Base-by-base conservation (phyloP, 2,888 invertebrate species). In the Epistrophe grossulariae region DNA sequence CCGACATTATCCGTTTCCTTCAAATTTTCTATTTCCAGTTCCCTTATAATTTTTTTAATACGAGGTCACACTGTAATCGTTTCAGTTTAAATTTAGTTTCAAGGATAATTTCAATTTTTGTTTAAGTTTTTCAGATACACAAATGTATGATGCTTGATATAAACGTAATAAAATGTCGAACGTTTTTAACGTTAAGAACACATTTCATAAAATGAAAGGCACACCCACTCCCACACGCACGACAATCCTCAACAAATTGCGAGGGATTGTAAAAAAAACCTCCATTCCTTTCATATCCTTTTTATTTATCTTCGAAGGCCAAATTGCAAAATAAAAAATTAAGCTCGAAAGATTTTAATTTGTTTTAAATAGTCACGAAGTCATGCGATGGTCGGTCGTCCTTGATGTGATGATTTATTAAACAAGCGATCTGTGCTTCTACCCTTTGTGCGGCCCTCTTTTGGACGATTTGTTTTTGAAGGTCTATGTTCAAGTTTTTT, bases 361-460 rank as follows among this genome's bases (percentile, higher is more conserved):
- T 64, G 19, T n/a, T 85, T 70, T 74, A 85, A 82, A 85, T 79
- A 74, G 82, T 85, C 85, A 85, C 76, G 82, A 84, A 77, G 55
- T 50, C 52, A 72, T 59, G n/a, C n/a, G 24, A 24, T 38, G 74
- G 31, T 9, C 10, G 52, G 0, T 79, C 24, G 59, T 52, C 60
- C 43, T 71, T 76, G 15, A 62, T 43, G 6, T 62, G 15, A 24
- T 40, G 70, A 55, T 55, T 24, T 66, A 50, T 66, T 13, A 13
- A n/a, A 17, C 45, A 64, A 28, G 43, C 4, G 24, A 24, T 24
- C 43, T 24, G 10, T 28, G 13, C 1, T 4, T 19, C 7, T 35
- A 35, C 19, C 11, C 52, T 28, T 55, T 55, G 9, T 9, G 55
- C 28, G 40, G 24, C n/a, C 13, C 45, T 28, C 31, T 73, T 78